Evolutionary conservation across 1,140 invertebrate genomes (phyloP).

Genomic region (Heliconius nattereri): DNA sequence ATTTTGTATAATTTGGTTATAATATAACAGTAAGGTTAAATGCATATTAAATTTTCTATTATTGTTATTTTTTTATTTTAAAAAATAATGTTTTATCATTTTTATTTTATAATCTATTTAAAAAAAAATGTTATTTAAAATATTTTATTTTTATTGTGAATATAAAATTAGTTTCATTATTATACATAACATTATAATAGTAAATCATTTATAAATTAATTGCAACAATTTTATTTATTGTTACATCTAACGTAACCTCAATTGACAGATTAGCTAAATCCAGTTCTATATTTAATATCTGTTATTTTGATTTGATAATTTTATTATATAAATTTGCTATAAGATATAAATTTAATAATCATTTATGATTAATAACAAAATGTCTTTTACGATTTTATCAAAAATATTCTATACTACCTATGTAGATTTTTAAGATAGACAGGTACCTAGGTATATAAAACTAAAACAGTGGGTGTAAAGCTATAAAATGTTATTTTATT

Average conservation of each 20-base stretch:
- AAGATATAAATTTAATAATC: background rate
- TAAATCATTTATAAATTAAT: background rate
- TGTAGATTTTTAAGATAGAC: no score
- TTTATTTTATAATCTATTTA: background rate
- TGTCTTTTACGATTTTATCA: background rate
- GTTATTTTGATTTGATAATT: background rate
- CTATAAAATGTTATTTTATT: slow-evolving; percentile 5
- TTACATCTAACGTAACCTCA: background rate
- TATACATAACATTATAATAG: background rate
- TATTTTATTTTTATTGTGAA: background rate
- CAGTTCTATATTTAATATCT: background rate
- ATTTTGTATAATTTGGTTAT: no score
- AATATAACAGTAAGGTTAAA: no score
- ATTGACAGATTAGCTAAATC: background rate
- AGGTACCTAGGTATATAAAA: background rate
- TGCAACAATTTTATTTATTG: background rate
- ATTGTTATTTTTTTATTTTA: no score
- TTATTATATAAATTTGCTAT: background rate
- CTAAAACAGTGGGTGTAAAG: slow-evolving; percentile 8
- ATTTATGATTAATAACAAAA: background rate
- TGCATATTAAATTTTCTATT: no score
- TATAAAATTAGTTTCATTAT: no score
- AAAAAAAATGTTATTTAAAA: background rate
- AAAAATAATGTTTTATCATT: no score
- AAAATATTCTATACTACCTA: no score